Conservation (phyloP, 2,888 invertebrate species). For the Drosophila heteroneura region DNA sequence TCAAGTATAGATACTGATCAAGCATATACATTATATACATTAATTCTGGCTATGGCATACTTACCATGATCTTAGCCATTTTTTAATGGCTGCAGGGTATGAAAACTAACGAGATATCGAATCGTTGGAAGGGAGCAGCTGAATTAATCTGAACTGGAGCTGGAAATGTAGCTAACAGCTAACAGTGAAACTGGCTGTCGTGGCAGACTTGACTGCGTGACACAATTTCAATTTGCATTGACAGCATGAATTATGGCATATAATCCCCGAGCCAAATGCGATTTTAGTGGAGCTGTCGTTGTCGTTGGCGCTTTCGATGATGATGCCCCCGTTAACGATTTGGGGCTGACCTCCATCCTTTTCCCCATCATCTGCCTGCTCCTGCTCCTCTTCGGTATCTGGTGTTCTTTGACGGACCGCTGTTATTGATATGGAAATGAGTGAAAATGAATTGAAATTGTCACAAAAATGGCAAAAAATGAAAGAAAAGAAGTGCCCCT, state of each 20-base stretch:
- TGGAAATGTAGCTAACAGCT: not conserved
- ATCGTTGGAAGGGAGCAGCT: conserved; percentile 32
- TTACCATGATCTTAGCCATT: not conserved
- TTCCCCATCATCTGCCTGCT: not conserved
- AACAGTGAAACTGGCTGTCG: conserved; percentile 14
- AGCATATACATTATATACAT: not conserved
- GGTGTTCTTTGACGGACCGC: conserved; percentile 22
- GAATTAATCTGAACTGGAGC: conserved; percentile 10
- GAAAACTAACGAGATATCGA: conserved; percentile 59
- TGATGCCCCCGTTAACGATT: conserved; percentile 30
- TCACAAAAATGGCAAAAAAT: conserved; percentile 3
- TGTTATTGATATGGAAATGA: conserved; percentile 78
- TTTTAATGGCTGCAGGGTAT: conserved; percentile 6
- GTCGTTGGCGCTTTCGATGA: conserved; percentile 3
- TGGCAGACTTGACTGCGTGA: conserved; percentile 69
- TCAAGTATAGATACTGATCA: not conserved
- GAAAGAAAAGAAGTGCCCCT: conserved; percentile 12
- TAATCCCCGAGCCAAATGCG: conserved; percentile 73
- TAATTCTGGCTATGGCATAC: not conserved
- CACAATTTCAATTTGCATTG: conserved; percentile 81
- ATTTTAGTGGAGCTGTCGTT: conserved; percentile 62
- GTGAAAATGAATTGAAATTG: conserved; percentile 30
- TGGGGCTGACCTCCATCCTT: conserved; percentile 14
- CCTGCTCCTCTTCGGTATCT: not conserved
- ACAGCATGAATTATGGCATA: conserved; percentile 81